Evolutionary conservation across 2,888 invertebrate genomes (phyloP), one percentile per base, ranked within the genome.

Genomic region (Eremobia ochroleuca): DNA sequence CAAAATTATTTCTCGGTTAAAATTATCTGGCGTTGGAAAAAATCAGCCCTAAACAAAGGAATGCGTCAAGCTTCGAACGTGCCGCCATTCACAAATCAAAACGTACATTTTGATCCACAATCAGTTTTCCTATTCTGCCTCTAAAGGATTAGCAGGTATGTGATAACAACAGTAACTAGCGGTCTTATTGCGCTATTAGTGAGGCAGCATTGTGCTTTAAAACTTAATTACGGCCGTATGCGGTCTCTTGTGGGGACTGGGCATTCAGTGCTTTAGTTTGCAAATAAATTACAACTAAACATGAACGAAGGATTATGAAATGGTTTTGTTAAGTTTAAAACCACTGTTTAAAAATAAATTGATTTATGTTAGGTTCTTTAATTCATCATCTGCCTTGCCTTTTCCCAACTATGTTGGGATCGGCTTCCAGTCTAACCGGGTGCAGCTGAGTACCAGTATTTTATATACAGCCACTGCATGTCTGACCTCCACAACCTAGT

Each of bases 151-250:
- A 74, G 37, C 55, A 84, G 59, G 55, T 74, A 74, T 65, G 73
- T 76, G 71, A 73, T 68, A 62, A 84, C 64, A 52, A 31, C 49
- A 59, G 62, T 70, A 73, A 59, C 58, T 6, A 67, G 72, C 37
- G 21, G 65, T 65, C 55, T 65, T 85, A 85, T 67, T 69, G 77
- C 64, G 46, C 83, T 77, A 68, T 85, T 77, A 72, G 67, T 71
- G 52, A 62, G 71, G 13, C 64, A 52, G 65, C 25, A 69, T 68
- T 65, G 73, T 77, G 71, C 76, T 77, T 81, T 83, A 69, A 83
- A 83, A 76, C 76, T 73, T 85, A 81, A 85, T 81, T 85, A 81
- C 72, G 49, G 81, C 58, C 76, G 59, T 64, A 61, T 81, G 73
- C 64, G 85, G 82, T 72, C 82, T 74, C 82, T 59, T 77, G 82